Evolutionary conservation across 1,140 invertebrate species (phyloP).

Genomic region (Hyposmocoma kahamanoa): DNA sequence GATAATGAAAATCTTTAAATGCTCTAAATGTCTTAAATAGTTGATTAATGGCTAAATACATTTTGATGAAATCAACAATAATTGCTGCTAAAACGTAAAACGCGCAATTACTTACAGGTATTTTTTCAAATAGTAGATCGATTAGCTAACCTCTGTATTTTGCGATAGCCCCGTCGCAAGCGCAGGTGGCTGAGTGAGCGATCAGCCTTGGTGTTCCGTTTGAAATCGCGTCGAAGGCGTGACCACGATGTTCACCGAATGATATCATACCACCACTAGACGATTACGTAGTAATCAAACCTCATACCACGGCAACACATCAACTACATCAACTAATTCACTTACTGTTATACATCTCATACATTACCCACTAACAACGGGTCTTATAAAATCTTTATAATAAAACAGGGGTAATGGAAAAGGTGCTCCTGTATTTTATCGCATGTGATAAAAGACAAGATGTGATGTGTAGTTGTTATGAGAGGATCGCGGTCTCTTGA

Average conservation of each 20-base stretch:
- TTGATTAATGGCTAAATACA: too few relatives aligned
- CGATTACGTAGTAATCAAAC: constrained; percentile 59
- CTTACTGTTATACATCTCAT: too few relatives aligned
- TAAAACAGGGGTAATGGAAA: constrained; percentile 25
- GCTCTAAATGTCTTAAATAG: too few relatives aligned
- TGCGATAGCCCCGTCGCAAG: constrained; percentile 15
- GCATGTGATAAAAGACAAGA: too few relatives aligned
- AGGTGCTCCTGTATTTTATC: not conserved
- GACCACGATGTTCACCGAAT: constrained; percentile 48
- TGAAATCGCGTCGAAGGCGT: constrained; percentile 35
- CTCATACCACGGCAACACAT: constrained; percentile 14
- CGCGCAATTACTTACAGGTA: too few relatives aligned
- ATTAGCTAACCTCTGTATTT: not conserved
- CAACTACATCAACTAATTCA: not conserved
- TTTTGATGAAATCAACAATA: too few relatives aligned
- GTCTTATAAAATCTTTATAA: not conserved
- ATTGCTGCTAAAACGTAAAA: too few relatives aligned
- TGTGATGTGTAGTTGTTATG: constrained; percentile 26
- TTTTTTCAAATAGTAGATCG: too few relatives aligned
- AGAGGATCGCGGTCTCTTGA: constrained; percentile 46
- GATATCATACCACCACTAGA: constrained; percentile 53
- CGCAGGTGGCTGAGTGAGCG: constrained; percentile 16
- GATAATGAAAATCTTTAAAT: too few relatives aligned
- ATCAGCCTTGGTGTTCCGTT: constrained; percentile 31
- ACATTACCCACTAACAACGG: constrained; percentile 17